A percentile compares a stretch with the other conserved stretches of the same genome.
These are phyloP conservation scores for Callosobruchus maculatus DNA, from an alignment of 2,888 invertebrate genomes.

Conservation along the genomic window DNA sequence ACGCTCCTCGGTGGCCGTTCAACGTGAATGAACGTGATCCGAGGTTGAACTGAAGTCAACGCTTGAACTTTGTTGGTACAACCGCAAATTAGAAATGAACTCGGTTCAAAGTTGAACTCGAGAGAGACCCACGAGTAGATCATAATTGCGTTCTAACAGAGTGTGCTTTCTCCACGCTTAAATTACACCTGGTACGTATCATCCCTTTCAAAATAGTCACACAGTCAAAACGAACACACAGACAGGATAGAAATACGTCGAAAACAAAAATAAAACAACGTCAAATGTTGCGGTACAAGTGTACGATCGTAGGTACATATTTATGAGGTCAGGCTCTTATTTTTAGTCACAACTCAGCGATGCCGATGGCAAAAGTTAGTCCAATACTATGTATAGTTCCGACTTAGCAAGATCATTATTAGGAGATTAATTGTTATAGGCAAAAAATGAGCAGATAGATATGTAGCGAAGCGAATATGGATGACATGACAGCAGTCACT, in stretches of 20 bases:
- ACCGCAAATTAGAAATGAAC: too few species aligned
- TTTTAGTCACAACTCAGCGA: neutral
- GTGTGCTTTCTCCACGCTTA: too few species aligned
- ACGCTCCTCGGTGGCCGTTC: too few species aligned
- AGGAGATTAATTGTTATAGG: neutral
- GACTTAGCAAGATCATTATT: neutral
- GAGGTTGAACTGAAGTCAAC: too few species aligned
- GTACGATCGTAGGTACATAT: neutral
- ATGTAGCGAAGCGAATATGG: neutral
- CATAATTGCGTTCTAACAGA: too few species aligned
- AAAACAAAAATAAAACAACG: neutral
- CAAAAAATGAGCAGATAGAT: neutral
- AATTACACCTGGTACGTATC: neutral
- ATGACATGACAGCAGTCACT: too few species aligned
- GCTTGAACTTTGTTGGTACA: too few species aligned
- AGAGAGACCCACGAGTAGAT: too few species aligned
- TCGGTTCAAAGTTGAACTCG: too few species aligned
- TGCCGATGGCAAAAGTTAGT: too few species aligned
- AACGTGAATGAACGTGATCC: too few species aligned
- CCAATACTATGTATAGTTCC: neutral
- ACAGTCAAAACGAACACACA: neutral
- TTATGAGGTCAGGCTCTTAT: neutral
- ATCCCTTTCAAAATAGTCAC: neutral
- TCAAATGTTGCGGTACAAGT: neutral
- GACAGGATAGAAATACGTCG: neutral